These are phyloP conservation scores for Cuculus canorus DNA, from an alignment of 2,797 vertebrate genomes.

Conservation along the genomic window DNA sequence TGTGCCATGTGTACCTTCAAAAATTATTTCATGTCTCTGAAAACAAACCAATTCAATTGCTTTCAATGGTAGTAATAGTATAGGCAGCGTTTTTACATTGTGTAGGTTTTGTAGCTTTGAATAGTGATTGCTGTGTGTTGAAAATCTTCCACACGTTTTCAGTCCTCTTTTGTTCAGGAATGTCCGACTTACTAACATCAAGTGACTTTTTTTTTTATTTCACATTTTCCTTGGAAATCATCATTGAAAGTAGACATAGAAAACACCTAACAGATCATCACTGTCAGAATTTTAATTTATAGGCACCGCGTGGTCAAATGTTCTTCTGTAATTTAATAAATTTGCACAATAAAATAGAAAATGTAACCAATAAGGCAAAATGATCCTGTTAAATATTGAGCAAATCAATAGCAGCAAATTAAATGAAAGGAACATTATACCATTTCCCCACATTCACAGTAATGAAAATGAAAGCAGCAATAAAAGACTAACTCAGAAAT, in stretches of 20 bases:
- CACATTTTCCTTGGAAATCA: background rate
- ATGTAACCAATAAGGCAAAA: background rate
- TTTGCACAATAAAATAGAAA: background rate
- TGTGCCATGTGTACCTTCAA: constrained; percentile 42
- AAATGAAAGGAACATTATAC: background rate
- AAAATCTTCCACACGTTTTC: constrained; percentile 27
- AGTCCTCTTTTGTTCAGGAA: constrained; percentile 16
- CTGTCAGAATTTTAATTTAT: constrained; percentile 14
- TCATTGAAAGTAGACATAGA: background rate
- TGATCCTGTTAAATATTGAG: background rate
- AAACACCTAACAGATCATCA: background rate
- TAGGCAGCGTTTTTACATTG: background rate
- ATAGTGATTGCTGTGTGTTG: background rate
- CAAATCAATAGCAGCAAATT: background rate
- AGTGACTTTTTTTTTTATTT: background rate
- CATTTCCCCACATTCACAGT: background rate
- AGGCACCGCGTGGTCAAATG: background rate
- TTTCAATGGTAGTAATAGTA: constrained; percentile 15
- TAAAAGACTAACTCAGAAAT: background rate
- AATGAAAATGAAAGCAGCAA: background rate
- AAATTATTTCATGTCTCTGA: constrained; percentile 52
- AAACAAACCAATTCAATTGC: constrained; percentile 7
- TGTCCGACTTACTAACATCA: background rate
- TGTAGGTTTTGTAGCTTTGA: background rate
- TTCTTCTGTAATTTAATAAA: background rate